Base-by-base conservation (phyloP, 30 jellyfish, hydroid and myxozoan species). In the Hydractinia symbiolongicarpus region DNA sequence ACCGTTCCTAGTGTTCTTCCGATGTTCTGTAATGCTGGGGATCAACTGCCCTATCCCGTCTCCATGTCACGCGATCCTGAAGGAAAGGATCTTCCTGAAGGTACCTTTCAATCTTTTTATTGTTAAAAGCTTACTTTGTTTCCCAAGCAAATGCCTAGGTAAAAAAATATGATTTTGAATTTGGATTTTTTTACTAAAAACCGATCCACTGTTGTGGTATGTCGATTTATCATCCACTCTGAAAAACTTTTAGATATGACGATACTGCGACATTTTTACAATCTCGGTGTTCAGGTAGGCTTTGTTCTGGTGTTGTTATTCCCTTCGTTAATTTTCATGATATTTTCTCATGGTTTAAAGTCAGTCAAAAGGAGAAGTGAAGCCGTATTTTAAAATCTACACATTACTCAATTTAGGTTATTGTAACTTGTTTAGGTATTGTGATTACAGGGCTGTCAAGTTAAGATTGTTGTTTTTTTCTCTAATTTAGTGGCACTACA, bases 41-140 rank as follows among this genome's bases (percentile, higher is more conserved):
- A 71, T 20, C 40, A 71, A 49, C 60, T 15, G 30, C 60, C 60
- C 9, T 53, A 71, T 53, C 55, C 20, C 50, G 50, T 20, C 66
- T 19, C 44, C n/a, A 19, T 50, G 30, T 71, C 80, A 19, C 80
- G 60, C n/a, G 80, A 71, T 71, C 80, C 80, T 7, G 80, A 71
- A 8, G 80, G 60, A 7, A 71, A 71, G 50, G 80, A 71, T 71
- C 53, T 71, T 19, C 80, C 80, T 15, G 80, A 71, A 71, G 80
- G 80, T 71, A 71, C 8, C 10, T 50, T 58, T 58, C 15, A 16
- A 58, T 58, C 17, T 16, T 58, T 58, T 16, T 16, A 13, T 58
- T 58, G 16, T 58, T 58, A 30, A 30, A 30, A 30, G 44, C 44
- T 30, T 30, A 0, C 2, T 30, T 30, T 30, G 44, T 30, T 30